A percentile compares a stretch with the other conserved stretches of the same genome.
Conservation (phyloP, 2,888 invertebrate genomes). For the Troides aeacus region DNA sequence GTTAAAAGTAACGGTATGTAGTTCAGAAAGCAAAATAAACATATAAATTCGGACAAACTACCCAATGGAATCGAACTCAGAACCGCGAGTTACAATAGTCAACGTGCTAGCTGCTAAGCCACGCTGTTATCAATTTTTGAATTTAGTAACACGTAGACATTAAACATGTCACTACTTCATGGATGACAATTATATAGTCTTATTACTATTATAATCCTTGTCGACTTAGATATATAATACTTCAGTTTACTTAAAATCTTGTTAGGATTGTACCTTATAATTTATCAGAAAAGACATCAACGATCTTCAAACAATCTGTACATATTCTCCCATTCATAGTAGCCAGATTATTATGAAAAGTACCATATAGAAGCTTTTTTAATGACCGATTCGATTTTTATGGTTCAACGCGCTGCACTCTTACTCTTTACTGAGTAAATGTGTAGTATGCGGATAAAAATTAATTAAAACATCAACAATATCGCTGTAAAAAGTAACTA, state of each 20-base stretch:
- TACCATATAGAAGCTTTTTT: background rate
- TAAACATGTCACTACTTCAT: no score
- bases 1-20: no score
- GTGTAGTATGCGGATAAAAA: background rate
- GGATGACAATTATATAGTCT: background rate
- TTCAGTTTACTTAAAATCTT: background rate
- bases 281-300: constrained; percentile 58
- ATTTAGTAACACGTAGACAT: no score
- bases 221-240: background rate
- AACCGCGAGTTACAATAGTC: no score
- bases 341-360: background rate
- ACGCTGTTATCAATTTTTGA: no score
- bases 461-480: constrained; percentile 6
- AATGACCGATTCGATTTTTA: background rate
- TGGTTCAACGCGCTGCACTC: background rate
- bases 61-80: no score
- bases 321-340: background rate
- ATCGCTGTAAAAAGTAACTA: constrained; percentile 2
- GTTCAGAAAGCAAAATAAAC: no score
- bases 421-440: background rate
- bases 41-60: no score
- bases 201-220: background rate
- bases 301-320: constrained; percentile 33
- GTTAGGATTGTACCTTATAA: background rate
- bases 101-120: no score